phyloP scores from a whole-genome alignment of 2,113 vertebrate genomes.

The Corythaixoides concolor region DNA sequence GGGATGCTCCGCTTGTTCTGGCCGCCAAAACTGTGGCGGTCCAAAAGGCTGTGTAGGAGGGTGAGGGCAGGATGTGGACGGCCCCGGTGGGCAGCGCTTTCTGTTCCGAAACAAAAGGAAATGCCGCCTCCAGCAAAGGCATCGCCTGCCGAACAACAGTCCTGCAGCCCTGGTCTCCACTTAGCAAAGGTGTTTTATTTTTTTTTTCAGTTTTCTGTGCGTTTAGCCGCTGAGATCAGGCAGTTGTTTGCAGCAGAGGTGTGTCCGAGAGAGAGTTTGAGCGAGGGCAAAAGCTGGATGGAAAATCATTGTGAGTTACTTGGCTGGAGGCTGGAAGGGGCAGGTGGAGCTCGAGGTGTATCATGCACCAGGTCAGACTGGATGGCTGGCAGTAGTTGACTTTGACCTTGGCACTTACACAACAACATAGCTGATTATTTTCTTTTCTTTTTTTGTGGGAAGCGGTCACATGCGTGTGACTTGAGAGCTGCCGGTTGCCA shows the following conservation, averaged over 20 bases:
- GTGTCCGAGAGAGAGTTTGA: not conserved
- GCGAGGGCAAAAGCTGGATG: not conserved
- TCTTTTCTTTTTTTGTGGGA: not conserved
- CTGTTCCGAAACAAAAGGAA: not conserved
- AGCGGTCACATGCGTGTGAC: rapidly evolving
- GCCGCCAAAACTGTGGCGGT: not conserved
- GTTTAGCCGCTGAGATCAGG: not conserved
- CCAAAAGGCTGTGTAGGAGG: not conserved
- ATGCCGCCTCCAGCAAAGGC: not conserved
- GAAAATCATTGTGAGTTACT: not conserved
- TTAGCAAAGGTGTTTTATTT: not conserved
- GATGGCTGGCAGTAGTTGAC: not conserved
- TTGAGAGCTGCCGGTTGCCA: not conserved
- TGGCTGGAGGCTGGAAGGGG: not conserved
- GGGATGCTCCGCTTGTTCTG: not conserved
- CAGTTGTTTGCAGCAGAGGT: not conserved
- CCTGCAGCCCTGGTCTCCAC: not conserved
- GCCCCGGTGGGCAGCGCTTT: rapidly evolving
- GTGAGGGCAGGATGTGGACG: not conserved
- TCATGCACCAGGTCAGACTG: not conserved
- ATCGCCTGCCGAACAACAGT: rapidly evolving
- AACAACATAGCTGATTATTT: not conserved
- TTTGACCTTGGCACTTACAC: not conserved
- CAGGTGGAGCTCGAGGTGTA: not conserved
- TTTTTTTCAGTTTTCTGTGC: not conserved